phyloP scores from a whole-genome alignment of 2,113 vertebrate species.

The Excalfactoria chinensis region DNA sequence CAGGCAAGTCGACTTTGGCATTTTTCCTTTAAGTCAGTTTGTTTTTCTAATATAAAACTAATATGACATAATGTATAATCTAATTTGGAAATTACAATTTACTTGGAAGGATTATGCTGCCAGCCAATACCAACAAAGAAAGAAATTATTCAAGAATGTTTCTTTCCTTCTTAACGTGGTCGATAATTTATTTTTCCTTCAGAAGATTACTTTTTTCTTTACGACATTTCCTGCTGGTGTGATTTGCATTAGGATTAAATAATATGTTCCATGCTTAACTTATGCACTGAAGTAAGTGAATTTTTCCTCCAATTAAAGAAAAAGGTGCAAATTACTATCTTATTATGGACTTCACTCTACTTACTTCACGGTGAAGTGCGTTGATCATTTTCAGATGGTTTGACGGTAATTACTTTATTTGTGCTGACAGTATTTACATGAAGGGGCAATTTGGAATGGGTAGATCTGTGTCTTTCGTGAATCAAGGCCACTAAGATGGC shows the following conservation, averaged over 20 bases:
- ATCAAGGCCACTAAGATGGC: neutral
- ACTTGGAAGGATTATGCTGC: constrained; percentile 79
- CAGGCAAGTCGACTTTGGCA: constrained; percentile 70
- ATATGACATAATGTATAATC: constrained; percentile 84
- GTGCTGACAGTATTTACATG: constrained; percentile 53
- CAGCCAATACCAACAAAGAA: constrained; percentile 80
- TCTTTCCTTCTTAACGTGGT: constrained; percentile 76
- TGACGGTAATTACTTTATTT: constrained; percentile 53
- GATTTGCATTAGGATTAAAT: constrained; percentile 82
- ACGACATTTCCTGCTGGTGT: constrained; percentile 77
- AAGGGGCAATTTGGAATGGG: constrained; percentile 35
- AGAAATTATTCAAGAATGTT: constrained; percentile 76
- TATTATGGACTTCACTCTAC: constrained; percentile 44
- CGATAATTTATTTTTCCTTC: constrained; percentile 83
- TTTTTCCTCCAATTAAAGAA: constrained; percentile 62
- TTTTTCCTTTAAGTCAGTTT: constrained; percentile 78
- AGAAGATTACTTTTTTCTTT: constrained; percentile 80
- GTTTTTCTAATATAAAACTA: constrained; percentile 82
- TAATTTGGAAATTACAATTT: constrained; percentile 84
- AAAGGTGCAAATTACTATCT: constrained; percentile 74
- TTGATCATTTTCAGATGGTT: constrained; percentile 71
- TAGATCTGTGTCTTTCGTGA: constrained; percentile 17
- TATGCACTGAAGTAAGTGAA: constrained; percentile 51
- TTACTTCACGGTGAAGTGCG: neutral
- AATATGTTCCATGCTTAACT: constrained; percentile 78